Percentiles rank a stretch among this genome's conserved stretches.
These are phyloP conservation scores for Sporophila hypoxantha DNA, from an alignment of 2,113 vertebrate species.

Conservation along the genomic window DNA sequence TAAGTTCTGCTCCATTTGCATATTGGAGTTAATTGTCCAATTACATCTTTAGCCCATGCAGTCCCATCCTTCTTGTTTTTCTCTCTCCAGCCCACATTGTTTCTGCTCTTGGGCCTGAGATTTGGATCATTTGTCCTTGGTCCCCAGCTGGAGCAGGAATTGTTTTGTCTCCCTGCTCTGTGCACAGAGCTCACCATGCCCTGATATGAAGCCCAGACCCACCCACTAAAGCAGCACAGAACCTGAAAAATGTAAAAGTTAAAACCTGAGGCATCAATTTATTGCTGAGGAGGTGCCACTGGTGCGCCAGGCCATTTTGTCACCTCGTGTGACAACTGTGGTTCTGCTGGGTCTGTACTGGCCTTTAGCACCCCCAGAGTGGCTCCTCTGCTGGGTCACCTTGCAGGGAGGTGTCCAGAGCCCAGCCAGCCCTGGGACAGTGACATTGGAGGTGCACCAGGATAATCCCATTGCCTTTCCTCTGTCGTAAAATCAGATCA, in stretches of 20 bases:
- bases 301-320: not conserved
- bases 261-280: not conserved
- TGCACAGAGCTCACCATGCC: not conserved
- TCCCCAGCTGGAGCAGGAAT: not conserved
- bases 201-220: not conserved
- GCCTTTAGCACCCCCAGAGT: accelerated
- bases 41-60: too few relatives aligned
- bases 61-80: too few relatives aligned
- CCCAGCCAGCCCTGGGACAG: not conserved
- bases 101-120: too few relatives aligned
- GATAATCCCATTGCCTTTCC: not conserved
- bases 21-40: too few relatives aligned
- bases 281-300: not conserved
- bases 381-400: not conserved
- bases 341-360: not conserved
- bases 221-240: not conserved
- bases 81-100: too few relatives aligned
- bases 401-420: not conserved
- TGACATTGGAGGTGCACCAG: not conserved
- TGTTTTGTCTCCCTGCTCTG: not conserved
- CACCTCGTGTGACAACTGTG: too few relatives aligned
- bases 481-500: not conserved
- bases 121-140: too few relatives aligned
- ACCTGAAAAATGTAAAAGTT: not conserved
- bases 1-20: too few relatives aligned